Conservation (phyloP, 2,797 vertebrate species). For the Champsocephalus esox region DNA sequence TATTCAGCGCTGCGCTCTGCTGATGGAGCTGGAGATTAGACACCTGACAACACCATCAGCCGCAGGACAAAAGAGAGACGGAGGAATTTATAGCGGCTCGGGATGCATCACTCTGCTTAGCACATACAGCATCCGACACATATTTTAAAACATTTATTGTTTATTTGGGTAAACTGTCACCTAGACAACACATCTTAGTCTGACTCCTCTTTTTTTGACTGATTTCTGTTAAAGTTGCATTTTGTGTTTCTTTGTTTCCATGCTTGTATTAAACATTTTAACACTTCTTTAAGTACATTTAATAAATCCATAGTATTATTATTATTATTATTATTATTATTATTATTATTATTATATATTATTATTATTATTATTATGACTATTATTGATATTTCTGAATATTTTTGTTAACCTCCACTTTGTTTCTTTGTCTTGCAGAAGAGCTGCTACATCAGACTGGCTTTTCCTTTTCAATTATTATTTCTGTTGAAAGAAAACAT, state of each 20-base stretch:
- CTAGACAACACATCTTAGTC: neutral
- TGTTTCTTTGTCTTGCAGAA: too few relatives aligned
- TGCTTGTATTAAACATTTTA: too few relatives aligned
- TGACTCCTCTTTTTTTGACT: neutral
- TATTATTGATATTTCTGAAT: neutral
- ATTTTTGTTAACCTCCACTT: neutral
- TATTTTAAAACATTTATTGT: neutral
- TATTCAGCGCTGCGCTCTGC: constrained; percentile 21
- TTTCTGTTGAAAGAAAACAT: neutral
- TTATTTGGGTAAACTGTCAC: neutral
- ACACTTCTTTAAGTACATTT: too few relatives aligned
- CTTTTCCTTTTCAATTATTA: neutral
- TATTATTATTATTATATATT: too few relatives aligned
- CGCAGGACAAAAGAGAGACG: constrained; percentile 15
- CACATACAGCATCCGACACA: neutral
- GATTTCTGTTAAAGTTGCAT: too few relatives aligned
- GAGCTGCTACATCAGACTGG: neutral
- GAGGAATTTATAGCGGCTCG: constrained; percentile 28
- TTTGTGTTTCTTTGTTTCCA: too few relatives aligned
- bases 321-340: too few relatives aligned
- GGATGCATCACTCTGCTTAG: constrained; percentile 21
- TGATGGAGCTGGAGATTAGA: constrained; percentile 39
- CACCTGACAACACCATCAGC: constrained; percentile 9
- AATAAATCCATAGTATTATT: too few relatives aligned
- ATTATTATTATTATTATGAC: neutral